A percentile compares a stretch with the other conserved stretches of the same genome.
These are phyloP conservation scores for Calypte anna DNA, from an alignment of 2,113 vertebrate species.

Conservation along the genomic window DNA sequence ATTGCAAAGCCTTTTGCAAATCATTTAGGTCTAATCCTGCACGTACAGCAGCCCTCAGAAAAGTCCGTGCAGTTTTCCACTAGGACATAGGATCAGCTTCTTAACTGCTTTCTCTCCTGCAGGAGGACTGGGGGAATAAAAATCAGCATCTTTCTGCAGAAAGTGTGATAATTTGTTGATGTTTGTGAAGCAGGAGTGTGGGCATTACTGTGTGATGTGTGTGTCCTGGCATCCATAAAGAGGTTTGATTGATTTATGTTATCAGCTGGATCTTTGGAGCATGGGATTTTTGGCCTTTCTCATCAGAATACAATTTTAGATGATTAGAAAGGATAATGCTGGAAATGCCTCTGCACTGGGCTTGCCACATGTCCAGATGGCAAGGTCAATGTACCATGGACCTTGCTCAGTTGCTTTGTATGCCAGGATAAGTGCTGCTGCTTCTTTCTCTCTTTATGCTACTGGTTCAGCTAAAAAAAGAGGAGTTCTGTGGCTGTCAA, in stretches of 20 bases:
- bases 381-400: background rate
- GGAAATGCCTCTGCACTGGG: conserved; percentile 23
- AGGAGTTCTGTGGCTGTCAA: background rate
- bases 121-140: background rate
- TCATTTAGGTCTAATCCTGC: conserved; percentile 12
- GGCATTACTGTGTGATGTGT: background rate
- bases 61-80: background rate
- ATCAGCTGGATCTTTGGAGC: conserved; percentile 5
- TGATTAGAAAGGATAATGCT: conserved; percentile 50
- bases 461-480: background rate
- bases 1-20: conserved; percentile 20
- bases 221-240: background rate
- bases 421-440: background rate
- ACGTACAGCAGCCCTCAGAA: background rate
- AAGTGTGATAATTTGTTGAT: background rate
- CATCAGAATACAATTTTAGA: conserved; percentile 23
- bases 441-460: background rate
- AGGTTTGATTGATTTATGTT: background rate
- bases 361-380: conserved; percentile 53
- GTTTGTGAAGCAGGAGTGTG: background rate
- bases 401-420: background rate
- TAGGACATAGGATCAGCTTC: background rate
- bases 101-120: background rate
- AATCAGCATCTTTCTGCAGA: background rate
- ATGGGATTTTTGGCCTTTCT: conserved; percentile 26